These are phyloP conservation scores for Odobenus rosmarus DNA, from an alignment of 2,113 vertebrate genomes.

Conservation along the genomic window DNA sequence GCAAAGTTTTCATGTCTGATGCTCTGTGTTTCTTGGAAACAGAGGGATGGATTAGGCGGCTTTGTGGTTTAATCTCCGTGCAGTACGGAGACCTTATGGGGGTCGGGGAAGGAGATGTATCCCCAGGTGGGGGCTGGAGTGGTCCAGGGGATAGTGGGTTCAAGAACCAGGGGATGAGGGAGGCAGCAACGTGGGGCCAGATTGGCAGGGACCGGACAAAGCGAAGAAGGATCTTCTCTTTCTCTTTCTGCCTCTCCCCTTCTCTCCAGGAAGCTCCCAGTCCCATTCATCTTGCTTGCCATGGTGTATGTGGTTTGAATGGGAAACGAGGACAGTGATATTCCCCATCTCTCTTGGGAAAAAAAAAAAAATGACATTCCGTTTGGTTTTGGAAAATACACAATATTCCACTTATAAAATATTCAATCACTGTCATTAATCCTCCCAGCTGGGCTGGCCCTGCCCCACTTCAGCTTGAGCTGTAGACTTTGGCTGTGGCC, in stretches of 20 bases:
- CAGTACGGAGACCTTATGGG: background rate
- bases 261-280: conserved; percentile 1
- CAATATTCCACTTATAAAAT: conserved; percentile 91
- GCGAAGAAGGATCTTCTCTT: conserved; percentile 5
- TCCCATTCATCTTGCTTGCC: conserved; percentile 71
- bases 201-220: conserved; percentile 73
- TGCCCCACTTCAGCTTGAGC: conserved; percentile 83
- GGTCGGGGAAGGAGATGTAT: background rate
- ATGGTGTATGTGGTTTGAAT: conserved; percentile 82
- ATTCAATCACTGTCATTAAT: conserved; percentile 90
- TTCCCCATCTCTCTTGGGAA: conserved; percentile 80
- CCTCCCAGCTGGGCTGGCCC: conserved; percentile 82
- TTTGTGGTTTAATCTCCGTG: background rate
- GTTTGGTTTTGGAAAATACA: conserved; percentile 90
- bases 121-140: background rate
- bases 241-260: background rate
- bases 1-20: background rate
- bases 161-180: background rate
- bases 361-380: conserved; percentile 86
- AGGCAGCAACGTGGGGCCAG: background rate
- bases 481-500: conserved; percentile 75
- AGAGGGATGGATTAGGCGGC: background rate
- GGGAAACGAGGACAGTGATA: conserved; percentile 81
- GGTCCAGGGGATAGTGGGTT: background rate
- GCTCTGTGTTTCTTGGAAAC: conserved; percentile 13